Evolutionary conservation across 1,140 invertebrate genomes (phyloP), one percentile per base, ranked within the genome.

Genomic region (Atta cephalotes): DNA sequence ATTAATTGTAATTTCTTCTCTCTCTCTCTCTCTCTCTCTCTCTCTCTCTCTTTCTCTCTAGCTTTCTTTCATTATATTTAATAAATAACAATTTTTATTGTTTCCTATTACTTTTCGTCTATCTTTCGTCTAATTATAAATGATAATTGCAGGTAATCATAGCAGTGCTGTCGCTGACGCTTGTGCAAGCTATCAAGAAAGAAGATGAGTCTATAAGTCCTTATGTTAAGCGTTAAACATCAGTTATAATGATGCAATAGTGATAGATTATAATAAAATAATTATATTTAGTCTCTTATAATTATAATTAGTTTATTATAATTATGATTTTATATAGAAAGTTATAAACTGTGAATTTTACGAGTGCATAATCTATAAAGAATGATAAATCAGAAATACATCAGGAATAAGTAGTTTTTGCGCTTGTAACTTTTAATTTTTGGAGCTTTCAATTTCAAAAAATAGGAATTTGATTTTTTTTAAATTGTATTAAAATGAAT

Each of bases 151-250:
- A 97, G 97, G 95, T 97, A 1, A 93, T 97, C 53, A 96, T 97
- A 86, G 96, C 95, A 4, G 97, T 97, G 0, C 95, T 97, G 92
- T 96, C 97, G 1, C 87, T 97, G 12, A 95, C 97, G 9, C 95
- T 97, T 3, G 95, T 97, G 18, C 96, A 97, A 93, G 97, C 97
- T 2, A 95, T 97, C 49, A 96, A 96, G 89, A 97, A 97, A 93
- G 97, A 97, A 95, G 96, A 97, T 91, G 96, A 97, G 12, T 96
- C 96, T 82, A 94, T 95, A 14, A 95, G 1, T 6, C 53, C 96
- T 1, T 94, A 86, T 72, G 10, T 45, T 45, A 95, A 93, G 71
- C 94, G 91, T 63, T 95, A 89, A 91, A 51, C 28, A 60, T 74
- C 28, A 77, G 62, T 71, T 65, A 49, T 71, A 56, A 66, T 0